These are phyloP conservation scores for Myrmecobius fasciatus DNA, from an alignment of 2,113 vertebrate genomes.

Conservation along the genomic window DNA sequence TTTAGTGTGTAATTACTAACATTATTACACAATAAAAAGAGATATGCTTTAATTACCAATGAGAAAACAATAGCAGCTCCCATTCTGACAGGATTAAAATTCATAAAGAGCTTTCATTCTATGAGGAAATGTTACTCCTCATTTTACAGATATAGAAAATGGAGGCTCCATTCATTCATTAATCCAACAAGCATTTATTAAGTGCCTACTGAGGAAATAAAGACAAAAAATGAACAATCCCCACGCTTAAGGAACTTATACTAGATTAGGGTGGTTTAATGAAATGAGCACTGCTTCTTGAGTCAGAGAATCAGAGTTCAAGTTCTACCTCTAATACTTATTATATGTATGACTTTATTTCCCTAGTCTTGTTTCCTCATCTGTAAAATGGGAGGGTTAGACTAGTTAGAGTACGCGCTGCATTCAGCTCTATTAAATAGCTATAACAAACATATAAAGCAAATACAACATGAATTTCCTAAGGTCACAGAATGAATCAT, in stretches of 20 bases:
- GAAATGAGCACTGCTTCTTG: not conserved
- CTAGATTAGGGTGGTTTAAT: not conserved
- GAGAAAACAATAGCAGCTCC: not conserved
- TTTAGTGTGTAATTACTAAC: not conserved
- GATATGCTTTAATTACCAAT: not conserved
- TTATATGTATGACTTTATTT: not conserved
- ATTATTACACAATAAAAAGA: not conserved
- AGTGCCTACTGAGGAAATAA: not conserved
- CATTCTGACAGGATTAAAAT: not conserved
- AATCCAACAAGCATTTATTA: not conserved
- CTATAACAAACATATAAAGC: not conserved
- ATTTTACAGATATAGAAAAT: not conserved
- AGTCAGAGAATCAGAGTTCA: not conserved
- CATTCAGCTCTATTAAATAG: not conserved
- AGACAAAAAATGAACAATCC: not conserved
- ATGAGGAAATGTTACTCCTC: not conserved
- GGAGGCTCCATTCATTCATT: not conserved
- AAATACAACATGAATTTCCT: not conserved
- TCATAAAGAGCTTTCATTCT: not conserved
- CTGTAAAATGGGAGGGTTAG: not conserved
- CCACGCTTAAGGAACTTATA: not conserved
- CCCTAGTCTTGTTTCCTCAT: not conserved
- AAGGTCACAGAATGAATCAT: not conserved
- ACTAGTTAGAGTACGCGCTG: not conserved
- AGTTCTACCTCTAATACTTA: not conserved